Conservation (phyloP, 2,888 invertebrate species). For the Ditylenchus weischeri region DNA sequence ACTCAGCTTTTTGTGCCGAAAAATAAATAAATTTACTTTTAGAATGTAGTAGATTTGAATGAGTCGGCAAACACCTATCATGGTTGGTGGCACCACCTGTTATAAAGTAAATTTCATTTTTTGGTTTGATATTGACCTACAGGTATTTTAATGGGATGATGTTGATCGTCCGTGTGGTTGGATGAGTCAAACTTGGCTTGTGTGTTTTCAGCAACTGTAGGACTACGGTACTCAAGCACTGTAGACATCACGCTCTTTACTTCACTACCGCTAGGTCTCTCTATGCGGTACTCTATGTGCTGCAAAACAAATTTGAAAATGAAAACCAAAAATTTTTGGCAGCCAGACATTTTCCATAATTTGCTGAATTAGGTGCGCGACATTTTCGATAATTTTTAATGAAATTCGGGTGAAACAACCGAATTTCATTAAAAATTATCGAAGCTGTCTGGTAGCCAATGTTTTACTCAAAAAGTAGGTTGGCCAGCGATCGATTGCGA, state of each 20-base stretch:
- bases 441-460: too few relatives aligned
- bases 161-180: constrained; percentile 60
- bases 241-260: constrained; percentile 70
- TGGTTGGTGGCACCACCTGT: constrained; percentile 70
- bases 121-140: constrained; percentile 37
- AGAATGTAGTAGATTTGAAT: constrained; percentile 73
- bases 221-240: constrained; percentile 68
- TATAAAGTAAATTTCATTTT: too few relatives aligned
- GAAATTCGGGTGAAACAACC: too few relatives aligned
- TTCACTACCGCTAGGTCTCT: constrained; percentile 71
- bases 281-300: constrained; percentile 75
- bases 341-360: too few relatives aligned
- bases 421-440: too few relatives aligned
- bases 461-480: too few relatives aligned
- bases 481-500: too few relatives aligned
- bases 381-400: too few relatives aligned
- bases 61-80: constrained; percentile 71
- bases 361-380: too few relatives aligned
- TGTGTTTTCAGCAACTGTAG: constrained; percentile 47
- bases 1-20: background rate
- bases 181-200: constrained; percentile 65
- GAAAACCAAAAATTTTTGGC: too few relatives aligned
- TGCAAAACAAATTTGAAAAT: constrained; percentile 55
- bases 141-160: constrained; percentile 69
- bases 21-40: constrained; percentile 63